Evolutionary conservation across 1,140 invertebrate genomes (phyloP).

Genomic region (Scaptomyza pallida): DNA sequence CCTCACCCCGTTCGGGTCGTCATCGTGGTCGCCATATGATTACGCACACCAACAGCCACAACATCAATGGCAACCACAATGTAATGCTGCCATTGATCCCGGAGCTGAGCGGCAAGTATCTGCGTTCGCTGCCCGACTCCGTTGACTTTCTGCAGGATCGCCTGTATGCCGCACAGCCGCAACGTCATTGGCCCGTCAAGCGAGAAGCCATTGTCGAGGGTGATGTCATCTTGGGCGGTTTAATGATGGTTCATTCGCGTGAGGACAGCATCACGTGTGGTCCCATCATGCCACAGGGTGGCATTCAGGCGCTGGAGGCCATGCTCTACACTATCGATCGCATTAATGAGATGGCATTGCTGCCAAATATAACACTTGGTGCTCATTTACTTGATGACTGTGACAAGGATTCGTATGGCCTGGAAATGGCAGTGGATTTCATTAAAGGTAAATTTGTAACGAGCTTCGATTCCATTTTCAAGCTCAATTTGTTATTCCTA

Average conservation of each 20-base stretch:
- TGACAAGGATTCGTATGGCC: conserved; percentile 95
- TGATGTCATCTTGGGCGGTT: conserved; percentile 92
- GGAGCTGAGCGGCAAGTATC: conserved; percentile 63
- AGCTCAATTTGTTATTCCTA: too few species aligned
- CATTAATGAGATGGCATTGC: conserved; percentile 87
- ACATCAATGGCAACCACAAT: conserved; percentile 15
- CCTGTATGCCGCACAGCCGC: conserved; percentile 48
- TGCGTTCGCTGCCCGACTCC: conserved; percentile 74
- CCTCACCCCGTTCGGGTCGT: conserved; percentile 65
- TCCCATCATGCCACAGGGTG: conserved; percentile 95
- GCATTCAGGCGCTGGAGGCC: conserved; percentile 92
- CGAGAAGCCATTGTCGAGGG: conserved; percentile 93
- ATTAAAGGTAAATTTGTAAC: conserved; percentile 91
- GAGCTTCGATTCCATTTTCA: too few species aligned
- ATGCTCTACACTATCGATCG: conserved; percentile 94
- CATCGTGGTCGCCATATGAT: conserved; percentile 69
- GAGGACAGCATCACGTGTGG: conserved; percentile 92
- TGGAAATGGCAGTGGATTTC: conserved; percentile 96
- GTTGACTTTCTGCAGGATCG: conserved; percentile 65
- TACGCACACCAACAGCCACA: conserved; percentile 29
- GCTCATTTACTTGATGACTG: conserved; percentile 95
- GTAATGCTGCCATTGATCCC: conserved; percentile 42
- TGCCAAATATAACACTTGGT: conserved; percentile 90
- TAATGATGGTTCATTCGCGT: conserved; percentile 97
- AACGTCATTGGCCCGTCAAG: conserved; percentile 91